Base-by-base conservation (phyloP, 1,140 invertebrate species). In the Drosophila novamexicana region DNA sequence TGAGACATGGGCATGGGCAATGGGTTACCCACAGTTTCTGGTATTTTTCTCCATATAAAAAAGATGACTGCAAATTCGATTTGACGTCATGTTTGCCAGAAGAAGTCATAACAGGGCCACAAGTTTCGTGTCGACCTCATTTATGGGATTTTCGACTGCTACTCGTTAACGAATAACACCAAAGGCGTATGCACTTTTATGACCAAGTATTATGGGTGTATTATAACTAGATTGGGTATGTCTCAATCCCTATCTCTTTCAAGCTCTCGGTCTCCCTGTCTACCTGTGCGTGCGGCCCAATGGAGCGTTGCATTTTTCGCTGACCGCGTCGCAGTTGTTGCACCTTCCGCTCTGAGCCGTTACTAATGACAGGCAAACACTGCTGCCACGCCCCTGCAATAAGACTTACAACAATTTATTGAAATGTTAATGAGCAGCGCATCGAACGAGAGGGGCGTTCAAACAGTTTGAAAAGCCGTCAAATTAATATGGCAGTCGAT, bases 291-390 rank as follows among this genome's bases (percentile, higher is more conserved):
- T 79, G 58, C 22, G 61, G 37, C 54, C 18, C 73, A 77, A 61
- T 79, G 18, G 65, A 71, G 77, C 75, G 47, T 78, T 71, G 70
- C 65, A 75, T 42, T 74, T 74, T 53, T 53, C 50, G 34, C 50
- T 70, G 72, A 50, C 59, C 53, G 72, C 50, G 63, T 75, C 58
- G 67, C 45, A 50, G 54, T 54, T 42, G 70, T 75, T 62, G 64
- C 77, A 76, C 58, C 72, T 63, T 69, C 53, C 47, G 57, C 80
- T 64, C 66, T 78, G 40, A 74, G 71, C 70, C 67, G 53, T 73
- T 49, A 85, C 75, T 86, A 79, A 85, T 86, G 71, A 86, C 39
- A 52, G 64, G 29, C 56, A 79, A 85, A 81, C 56, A 78, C 37
- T 49, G 45, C 32, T 65, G 66, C 44, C 72, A 73, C 76, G 61